Conservation (phyloP, 1,140 invertebrate genomes). For the Saccostrea echinata region DNA sequence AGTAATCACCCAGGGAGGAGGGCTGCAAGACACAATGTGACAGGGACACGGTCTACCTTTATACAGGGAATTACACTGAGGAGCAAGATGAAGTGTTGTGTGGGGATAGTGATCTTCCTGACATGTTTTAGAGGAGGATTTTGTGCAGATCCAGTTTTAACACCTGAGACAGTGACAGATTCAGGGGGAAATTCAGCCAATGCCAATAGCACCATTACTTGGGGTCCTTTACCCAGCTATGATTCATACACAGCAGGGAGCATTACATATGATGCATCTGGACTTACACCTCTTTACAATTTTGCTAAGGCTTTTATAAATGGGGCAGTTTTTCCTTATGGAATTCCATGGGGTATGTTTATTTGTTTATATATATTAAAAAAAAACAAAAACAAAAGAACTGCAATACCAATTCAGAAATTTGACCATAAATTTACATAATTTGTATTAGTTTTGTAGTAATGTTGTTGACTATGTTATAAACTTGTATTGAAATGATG, state of each 20-base stretch:
- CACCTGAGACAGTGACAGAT: slow-evolving; percentile 42
- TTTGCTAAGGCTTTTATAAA: slow-evolving; percentile 63
- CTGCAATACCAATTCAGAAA: no score
- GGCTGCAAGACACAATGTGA: neutral
- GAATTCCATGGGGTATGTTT: slow-evolving; percentile 56
- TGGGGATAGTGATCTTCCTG: neutral
- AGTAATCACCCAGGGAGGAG: neutral
- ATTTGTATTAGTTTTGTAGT: no score
- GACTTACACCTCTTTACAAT: slow-evolving; percentile 60
- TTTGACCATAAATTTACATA: no score
- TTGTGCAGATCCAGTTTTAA: slow-evolving; percentile 49
- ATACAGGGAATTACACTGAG: neutral
- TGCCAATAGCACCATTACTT: slow-evolving; percentile 48
- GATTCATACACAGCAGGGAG: slow-evolving; percentile 33
- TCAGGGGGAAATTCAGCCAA: slow-evolving; percentile 53
- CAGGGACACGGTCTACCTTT: neutral
- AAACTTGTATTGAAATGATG: no score
- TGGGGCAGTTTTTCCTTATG: slow-evolving; percentile 56
- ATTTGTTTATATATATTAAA: no score
- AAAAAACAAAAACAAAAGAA: no score
- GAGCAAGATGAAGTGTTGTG: neutral
- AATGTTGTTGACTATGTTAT: no score
- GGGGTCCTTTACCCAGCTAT: slow-evolving; percentile 28
- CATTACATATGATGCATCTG: slow-evolving; percentile 53
- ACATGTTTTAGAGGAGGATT: neutral